Evolutionary conservation across 2,797 vertebrate genomes (phyloP), one percentile per base, ranked within the genome.

Genomic region (Sparus aurata): DNA sequence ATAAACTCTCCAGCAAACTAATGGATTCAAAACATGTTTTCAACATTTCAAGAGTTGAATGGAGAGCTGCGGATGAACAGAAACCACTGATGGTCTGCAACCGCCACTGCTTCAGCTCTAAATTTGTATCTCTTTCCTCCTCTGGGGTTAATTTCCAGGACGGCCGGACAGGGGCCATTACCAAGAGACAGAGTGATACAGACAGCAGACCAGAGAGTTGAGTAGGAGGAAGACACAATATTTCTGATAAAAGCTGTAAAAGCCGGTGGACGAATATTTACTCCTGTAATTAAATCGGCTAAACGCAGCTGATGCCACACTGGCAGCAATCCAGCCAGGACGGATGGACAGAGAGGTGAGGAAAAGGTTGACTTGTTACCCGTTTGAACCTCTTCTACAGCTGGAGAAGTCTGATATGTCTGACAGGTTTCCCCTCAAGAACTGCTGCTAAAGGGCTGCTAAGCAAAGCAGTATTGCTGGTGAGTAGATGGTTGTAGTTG

Each of bases 91-190:
- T 2, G 3, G 27, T 55, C 41, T 62, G 49, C 30, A 34, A 43
- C 38, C 22, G 30, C 58, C 46, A 38, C 27, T 25, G 18, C 45
- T 22, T 59, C 38, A 68, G 45, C 71, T 54, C 54, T 23, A 43
- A 70, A 17, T 34, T 69, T 50, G 3, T 3, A 12, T 47, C 6
- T 64, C 6, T 59, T 80, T 61, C 61, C 52, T 73, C 69, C 57
- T 67, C 60, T 62, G 69, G 58, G 76, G 0, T 70, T 80, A n/a
- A 75, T 77, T 76, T 76, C 22, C 12, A 71, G n/a, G n/a, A 79
- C 60, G 69, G 60, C 55, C 8, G 46, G 52, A 68, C 45, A 58
- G 50, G 49, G 77, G 58, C 50, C 80, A 85, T 84, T 77, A 76
- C 30, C 13, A 61, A 25, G 74, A 89, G 63, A 80, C 59, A 82